Conservation (phyloP, 1,140 invertebrate species). For the Drosophila virilis region DNA sequence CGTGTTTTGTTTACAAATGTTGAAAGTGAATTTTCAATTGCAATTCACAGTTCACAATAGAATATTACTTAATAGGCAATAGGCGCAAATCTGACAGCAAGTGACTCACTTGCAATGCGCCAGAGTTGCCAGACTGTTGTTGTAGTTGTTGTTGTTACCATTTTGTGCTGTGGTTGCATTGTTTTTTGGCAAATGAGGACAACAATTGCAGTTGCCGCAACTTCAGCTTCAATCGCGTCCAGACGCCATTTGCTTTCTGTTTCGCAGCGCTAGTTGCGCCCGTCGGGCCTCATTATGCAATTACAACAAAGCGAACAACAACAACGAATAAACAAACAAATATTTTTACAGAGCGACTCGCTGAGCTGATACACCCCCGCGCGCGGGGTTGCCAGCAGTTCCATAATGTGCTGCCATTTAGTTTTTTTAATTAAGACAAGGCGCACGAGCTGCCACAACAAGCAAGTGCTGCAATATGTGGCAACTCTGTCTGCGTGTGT, state of each 20-base stretch:
- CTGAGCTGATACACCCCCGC: conserved; percentile 17
- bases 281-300: conserved; percentile 71
- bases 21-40: conserved; percentile 79
- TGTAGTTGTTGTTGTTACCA: conserved; percentile 20
- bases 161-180: conserved; percentile 5
- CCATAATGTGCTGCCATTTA: conserved; percentile 43
- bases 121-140: conserved; percentile 35
- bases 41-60: conserved; percentile 76
- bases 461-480: background rate
- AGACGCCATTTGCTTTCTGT: conserved; percentile 36
- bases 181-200: conserved; percentile 53
- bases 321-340: conserved; percentile 39
- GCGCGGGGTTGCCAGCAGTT: conserved; percentile 7
- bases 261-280: conserved; percentile 6
- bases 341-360: conserved; percentile 26
- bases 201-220: conserved; percentile 37
- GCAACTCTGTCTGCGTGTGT: background rate
- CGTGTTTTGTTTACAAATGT: conserved; percentile 62
- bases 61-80: conserved; percentile 78
- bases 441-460: conserved; percentile 4
- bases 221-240: conserved; percentile 22
- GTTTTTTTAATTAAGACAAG: conserved; percentile 42
- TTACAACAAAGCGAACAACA: conserved; percentile 51
- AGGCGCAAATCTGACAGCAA: conserved; percentile 46
- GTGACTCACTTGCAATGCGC: conserved; percentile 27